Evolutionary conservation across 2,797 vertebrate genomes (phyloP).

Genomic region (Xiphorhynchus erythropygius): DNA sequence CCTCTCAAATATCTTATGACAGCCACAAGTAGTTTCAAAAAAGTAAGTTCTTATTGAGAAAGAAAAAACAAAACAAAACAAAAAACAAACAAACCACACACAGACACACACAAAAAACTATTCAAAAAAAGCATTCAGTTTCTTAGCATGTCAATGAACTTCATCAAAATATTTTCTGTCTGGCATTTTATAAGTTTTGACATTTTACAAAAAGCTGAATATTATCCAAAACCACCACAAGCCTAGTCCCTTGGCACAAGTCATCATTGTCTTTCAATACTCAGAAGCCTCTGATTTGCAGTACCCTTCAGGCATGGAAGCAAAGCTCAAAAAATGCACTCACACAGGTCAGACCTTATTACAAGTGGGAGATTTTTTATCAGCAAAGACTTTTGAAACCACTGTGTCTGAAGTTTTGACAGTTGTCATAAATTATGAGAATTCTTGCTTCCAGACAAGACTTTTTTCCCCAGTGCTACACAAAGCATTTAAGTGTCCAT

Average conservation of each 20-base stretch:
- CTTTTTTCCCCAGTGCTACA: not conserved
- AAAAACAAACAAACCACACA: too few species aligned
- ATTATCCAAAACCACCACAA: not conserved
- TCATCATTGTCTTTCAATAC: not conserved
- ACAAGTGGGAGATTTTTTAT: slow-evolving; percentile 1
- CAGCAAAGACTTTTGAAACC: slow-evolving; percentile 9
- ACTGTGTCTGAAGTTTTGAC: slow-evolving; percentile 22
- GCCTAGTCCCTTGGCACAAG: not conserved
- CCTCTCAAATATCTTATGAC: not conserved
- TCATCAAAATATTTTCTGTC: not conserved
- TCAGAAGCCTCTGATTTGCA: not conserved
- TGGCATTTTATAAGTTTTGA: not conserved
- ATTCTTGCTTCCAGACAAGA: slow-evolving; percentile 3
- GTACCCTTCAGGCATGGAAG: not conserved
- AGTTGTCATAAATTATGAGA: slow-evolving; percentile 41
- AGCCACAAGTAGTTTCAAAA: not conserved
- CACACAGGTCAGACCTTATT: not conserved
- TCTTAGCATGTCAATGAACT: not conserved
- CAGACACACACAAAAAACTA: too few species aligned
- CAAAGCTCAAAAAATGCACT: not conserved
- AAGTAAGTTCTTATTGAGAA: rapidly evolving
- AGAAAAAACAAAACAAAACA: not conserved
- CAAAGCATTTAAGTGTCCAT: slow-evolving; percentile 7
- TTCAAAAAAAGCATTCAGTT: not conserved
- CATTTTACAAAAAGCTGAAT: not conserved